These are phyloP conservation scores for Mayetiola destructor DNA, from an alignment of 2,888 invertebrate genomes.

Conservation along the genomic window DNA sequence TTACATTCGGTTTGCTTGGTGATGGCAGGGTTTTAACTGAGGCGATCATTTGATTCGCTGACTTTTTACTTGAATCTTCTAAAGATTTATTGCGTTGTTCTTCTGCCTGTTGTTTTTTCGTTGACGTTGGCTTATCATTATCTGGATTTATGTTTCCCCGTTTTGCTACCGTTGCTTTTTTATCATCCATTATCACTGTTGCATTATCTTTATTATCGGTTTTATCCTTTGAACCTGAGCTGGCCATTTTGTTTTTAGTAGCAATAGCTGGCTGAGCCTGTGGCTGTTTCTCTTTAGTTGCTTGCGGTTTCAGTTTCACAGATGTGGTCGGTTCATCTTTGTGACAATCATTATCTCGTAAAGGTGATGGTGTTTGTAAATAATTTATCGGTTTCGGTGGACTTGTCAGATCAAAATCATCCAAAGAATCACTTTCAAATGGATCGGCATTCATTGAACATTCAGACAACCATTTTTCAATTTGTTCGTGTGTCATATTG, in stretches of 20 bases:
- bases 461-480: conserved; percentile 49
- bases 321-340: background rate
- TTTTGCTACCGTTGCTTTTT: background rate
- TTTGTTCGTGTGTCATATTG: conserved; percentile 54
- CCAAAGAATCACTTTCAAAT: conserved; percentile 34
- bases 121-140: background rate
- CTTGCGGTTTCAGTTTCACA: background rate
- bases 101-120: background rate
- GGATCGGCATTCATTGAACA: conserved; percentile 38
- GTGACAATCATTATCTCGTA: background rate
- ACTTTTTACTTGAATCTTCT: background rate
- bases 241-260: background rate
- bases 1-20: conserved; percentile 1
- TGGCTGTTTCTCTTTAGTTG: background rate
- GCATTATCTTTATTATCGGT: background rate
- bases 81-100: background rate
- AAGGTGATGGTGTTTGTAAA: conserved; percentile 29
- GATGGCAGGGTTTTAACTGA: conserved; percentile 13
- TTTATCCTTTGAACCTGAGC: background rate
- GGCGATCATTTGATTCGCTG: background rate
- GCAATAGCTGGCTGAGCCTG: background rate
- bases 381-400: conserved; percentile 29
- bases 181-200: conserved; percentile 4
- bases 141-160: background rate
- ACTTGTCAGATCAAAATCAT: conserved; percentile 27